Evolutionary conservation across 2,888 invertebrate genomes (phyloP).

Genomic region (Thysanoteuthis rhombus): DNA sequence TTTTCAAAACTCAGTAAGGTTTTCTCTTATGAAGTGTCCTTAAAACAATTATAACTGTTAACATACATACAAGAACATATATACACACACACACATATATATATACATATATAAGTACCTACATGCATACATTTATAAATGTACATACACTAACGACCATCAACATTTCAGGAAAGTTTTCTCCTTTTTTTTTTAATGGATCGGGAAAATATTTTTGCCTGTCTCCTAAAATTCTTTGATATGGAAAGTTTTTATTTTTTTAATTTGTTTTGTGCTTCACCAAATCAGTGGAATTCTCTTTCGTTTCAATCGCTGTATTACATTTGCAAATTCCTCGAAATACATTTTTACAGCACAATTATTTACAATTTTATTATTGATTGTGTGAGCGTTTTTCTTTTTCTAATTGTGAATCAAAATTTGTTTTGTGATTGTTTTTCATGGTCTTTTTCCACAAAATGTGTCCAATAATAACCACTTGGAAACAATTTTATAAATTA

Average conservation of each 20-base stretch:
- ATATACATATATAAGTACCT: not conserved
- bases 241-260: not conserved
- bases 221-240: not conserved
- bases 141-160: not conserved
- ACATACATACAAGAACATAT: too few relatives aligned
- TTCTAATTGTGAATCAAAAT: not conserved
- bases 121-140: not conserved
- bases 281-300: not conserved
- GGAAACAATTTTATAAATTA: not conserved
- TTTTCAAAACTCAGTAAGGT: not conserved
- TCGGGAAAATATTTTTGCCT: not conserved
- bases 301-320: conserved; percentile 26
- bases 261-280: not conserved
- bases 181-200: not conserved
- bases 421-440: not conserved
- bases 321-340: conserved; percentile 27
- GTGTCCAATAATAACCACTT: not conserved
- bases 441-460: not conserved
- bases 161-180: not conserved
- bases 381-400: not conserved
- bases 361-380: not conserved
- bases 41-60: not conserved
- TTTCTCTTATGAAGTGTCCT: not conserved
- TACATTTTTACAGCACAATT: conserved; percentile 25
- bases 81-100: not conserved